Evolutionary conservation across 2,113 vertebrate genomes (phyloP).

Genomic region (Uria aalge): DNA sequence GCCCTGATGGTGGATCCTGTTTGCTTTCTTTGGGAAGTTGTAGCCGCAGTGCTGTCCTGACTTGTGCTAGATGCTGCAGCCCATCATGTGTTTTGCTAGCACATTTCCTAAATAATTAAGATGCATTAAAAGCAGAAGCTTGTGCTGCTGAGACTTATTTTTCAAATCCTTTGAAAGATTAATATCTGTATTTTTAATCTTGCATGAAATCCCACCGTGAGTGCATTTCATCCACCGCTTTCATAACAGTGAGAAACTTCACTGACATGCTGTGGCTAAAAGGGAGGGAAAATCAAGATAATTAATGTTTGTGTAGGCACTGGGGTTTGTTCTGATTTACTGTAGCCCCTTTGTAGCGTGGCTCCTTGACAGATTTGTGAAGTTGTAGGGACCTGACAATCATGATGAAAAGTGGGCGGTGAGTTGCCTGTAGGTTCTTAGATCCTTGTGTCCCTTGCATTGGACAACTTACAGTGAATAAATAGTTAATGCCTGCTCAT

Average conservation of each 20-base stretch:
- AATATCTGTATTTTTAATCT: slow-evolving; percentile 65
- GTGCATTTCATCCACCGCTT: slow-evolving; percentile 39
- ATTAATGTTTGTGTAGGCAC: not conserved
- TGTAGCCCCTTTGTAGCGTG: not conserved
- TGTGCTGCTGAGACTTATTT: slow-evolving; percentile 57
- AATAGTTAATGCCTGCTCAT: slow-evolving; percentile 44
- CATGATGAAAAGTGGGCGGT: not conserved
- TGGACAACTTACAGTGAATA: not conserved
- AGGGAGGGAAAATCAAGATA: not conserved
- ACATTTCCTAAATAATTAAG: slow-evolving; percentile 75
- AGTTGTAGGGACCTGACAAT: not conserved
- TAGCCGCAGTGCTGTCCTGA: not conserved
- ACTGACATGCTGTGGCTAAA: not conserved
- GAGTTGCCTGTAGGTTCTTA: not conserved
- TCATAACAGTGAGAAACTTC: not conserved
- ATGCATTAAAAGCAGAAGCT: slow-evolving; percentile 68
- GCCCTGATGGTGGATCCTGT: not conserved
- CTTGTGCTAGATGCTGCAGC: not conserved
- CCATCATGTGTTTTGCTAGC: not conserved
- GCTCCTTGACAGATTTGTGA: not conserved
- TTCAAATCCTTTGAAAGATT: slow-evolving; percentile 75
- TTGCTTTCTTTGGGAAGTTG: slow-evolving; percentile 6
- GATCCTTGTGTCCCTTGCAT: not conserved
- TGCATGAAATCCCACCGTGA: slow-evolving; percentile 39
- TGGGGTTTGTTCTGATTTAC: not conserved